Conservation (phyloP, 2,888 invertebrate species). For the Pteria penguin region DNA sequence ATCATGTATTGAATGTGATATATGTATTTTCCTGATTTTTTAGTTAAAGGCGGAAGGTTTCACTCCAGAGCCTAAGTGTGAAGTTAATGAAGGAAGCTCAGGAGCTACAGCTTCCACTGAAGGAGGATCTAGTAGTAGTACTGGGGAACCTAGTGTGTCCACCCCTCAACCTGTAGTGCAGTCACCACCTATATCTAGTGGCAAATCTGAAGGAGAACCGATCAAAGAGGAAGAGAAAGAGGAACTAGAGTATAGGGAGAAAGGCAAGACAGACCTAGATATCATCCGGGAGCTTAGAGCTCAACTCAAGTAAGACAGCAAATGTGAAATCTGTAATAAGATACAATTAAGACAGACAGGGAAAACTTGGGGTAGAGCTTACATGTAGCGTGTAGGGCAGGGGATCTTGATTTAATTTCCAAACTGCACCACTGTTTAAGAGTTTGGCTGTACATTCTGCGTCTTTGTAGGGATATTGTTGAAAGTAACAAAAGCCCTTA, state of each 20-base stretch:
- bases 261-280: slow-evolving; percentile 84
- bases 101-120: slow-evolving; percentile 35
- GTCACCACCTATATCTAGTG: slow-evolving; percentile 20
- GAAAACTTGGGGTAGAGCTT: no score
- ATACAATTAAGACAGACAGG: no score
- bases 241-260: slow-evolving; percentile 72
- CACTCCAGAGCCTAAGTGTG: slow-evolving; percentile 46
- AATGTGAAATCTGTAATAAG: no score
- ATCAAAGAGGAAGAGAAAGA: slow-evolving; percentile 69
- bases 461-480: no score
- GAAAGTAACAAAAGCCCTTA: no score
- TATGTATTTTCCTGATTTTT: not conserved
- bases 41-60: slow-evolving; percentile 50
- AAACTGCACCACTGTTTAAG: no score
- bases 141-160: slow-evolving; percentile 35
- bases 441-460: no score
- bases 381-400: no score
- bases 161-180: slow-evolving; percentile 44
- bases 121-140: slow-evolving; percentile 37
- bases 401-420: no score
- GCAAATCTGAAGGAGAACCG: slow-evolving; percentile 42
- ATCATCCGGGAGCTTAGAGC: slow-evolving; percentile 92
- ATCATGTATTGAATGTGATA: not conserved
- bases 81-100: slow-evolving; percentile 43
- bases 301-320: slow-evolving; percentile 95